Base-by-base conservation (phyloP, 2,797 vertebrate species). In the Ctenosaura bakeri region DNA sequence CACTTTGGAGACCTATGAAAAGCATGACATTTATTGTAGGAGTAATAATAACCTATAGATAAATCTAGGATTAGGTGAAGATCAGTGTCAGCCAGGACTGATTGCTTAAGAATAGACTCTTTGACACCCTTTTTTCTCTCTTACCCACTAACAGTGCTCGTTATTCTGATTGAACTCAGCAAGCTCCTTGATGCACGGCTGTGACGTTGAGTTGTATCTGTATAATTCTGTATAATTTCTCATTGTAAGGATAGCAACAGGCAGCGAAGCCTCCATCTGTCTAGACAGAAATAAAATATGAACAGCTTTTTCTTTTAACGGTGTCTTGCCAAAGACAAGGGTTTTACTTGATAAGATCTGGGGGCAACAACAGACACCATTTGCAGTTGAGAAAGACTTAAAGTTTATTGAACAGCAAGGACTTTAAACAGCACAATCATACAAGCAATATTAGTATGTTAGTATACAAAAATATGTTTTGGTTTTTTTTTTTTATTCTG, bases 71-170 rank as follows among this genome's bases (percentile, higher is more conserved):
- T 26, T 32, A 89, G 82, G 3, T 29, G 46, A 89, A 35, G 13
- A 38, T 90, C 88, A 87, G 64, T 83, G 4, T 90, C n/a, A 89
- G 35, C 71, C 32, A 42, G 80, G 24, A 86, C 92, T 90, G 32
- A 3, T 54, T 90, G 79, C 74, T 91, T 78, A 42, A 85, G 0
- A 4, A 24, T 84, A 92, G 64, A 91, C 62, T 83, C 85, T 69
- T 73, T 90, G 88, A 46, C 13, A 54, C 52, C 59, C 69, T 42
- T 92, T 20, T 14, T 85, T 81, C 59, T 13, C 76, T 42, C 52
- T 87, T 94, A 85, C 66, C 91, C 90, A 92, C 90, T 42, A 38
- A 89, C 79, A 16, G 5, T 91, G 52, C 16, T 88, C 50, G 87
- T 91, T 82, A 5, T 18, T 52, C 35, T 8, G 0, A 52, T 1